These are phyloP conservation scores for Doris montereyensis DNA, from an alignment of 2,888 invertebrate genomes.

Conservation along the genomic window DNA sequence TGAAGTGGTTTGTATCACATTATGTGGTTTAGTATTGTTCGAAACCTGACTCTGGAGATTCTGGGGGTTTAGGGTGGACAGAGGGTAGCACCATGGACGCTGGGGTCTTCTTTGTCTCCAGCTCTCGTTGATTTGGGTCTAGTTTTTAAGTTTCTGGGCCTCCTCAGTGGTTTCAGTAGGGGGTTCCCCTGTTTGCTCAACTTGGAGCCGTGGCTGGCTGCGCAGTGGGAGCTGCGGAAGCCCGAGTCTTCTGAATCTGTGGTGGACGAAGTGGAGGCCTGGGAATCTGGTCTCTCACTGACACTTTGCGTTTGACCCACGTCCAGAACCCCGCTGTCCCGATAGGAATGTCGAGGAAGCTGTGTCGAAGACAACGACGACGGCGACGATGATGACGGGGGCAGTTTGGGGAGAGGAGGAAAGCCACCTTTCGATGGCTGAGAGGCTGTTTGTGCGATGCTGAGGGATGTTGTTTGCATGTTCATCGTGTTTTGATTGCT, in stretches of 20 bases:
- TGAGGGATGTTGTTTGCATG: background rate
- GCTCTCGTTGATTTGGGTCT: background rate
- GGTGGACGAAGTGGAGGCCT: constrained; percentile 54
- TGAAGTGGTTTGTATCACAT: constrained; percentile 32
- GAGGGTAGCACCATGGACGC: too few relatives aligned
- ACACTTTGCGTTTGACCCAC: constrained; percentile 33
- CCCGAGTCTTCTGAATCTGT: constrained; percentile 68
- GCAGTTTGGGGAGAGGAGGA: background rate
- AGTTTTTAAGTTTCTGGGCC: constrained; percentile 15
- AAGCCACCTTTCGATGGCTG: background rate
- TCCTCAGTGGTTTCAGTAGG: constrained; percentile 52
- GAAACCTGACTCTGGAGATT: too few relatives aligned
- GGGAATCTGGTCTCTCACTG: constrained; percentile 61
- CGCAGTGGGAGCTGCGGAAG: constrained; percentile 63
- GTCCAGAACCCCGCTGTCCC: constrained; percentile 16
- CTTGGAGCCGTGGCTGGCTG: constrained; percentile 49
- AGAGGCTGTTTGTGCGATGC: background rate
- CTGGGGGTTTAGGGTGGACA: constrained; percentile 32
- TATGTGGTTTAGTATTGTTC: too few relatives aligned
- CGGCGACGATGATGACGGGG: background rate
- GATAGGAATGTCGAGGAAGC: constrained; percentile 27
- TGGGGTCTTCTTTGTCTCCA: background rate
- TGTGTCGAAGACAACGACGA: constrained; percentile 8
- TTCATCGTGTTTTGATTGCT: background rate
- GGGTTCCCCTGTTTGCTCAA: constrained; percentile 50